Evolutionary conservation across 2,888 invertebrate genomes (phyloP), one percentile per base, ranked within the genome.

Genomic region (Drosophila helvetica): DNA sequence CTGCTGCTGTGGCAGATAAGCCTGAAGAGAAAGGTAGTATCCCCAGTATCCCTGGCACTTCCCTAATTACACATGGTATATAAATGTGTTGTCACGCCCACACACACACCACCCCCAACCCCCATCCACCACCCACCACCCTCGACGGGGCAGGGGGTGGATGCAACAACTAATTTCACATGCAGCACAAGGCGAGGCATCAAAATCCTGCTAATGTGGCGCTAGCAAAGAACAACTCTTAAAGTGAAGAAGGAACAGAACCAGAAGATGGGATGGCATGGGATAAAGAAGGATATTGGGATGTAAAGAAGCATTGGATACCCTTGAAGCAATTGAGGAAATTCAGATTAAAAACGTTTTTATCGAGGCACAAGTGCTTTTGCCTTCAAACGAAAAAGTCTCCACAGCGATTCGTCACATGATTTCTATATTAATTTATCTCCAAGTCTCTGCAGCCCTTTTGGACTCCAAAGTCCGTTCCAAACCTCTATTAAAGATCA

Each of bases 171-270:
- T 86, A 86, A 86, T 87, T 86, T 86, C 88, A 78, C 80, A 86
- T 86, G 88, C 86, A 81, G 70, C 86, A 80, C 87, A 72, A 80
- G 69, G 68, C 80, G 77, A 79, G 64, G 76, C 80, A 81, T 83
- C 83, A 81, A 79, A 86, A 87, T 87, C 83, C 88, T 73, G 79
- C 87, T 87, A 87, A 86, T 86, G 85, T 85, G 79, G 79, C 85
- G 71, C 77, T 77, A 78, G 67, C 82, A 74, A 82, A 78, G 80
- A 86, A 83, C 81, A 85, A 80, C 86, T 83, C 60, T 73, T 22
- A 77, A 74, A 50, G 65, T 30, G 33, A 50, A 47, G 85, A 70
- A 70, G 75, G 72, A 73, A 82, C 83, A 77, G 79, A n/a, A n/a
- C 2, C 2, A 15, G n/a, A 7, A n/a, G n/a, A 7, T 0, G 6